These are phyloP conservation scores for Peromyscus leucopus DNA, from an alignment of 2,113 vertebrate species.

Conservation along the genomic window DNA sequence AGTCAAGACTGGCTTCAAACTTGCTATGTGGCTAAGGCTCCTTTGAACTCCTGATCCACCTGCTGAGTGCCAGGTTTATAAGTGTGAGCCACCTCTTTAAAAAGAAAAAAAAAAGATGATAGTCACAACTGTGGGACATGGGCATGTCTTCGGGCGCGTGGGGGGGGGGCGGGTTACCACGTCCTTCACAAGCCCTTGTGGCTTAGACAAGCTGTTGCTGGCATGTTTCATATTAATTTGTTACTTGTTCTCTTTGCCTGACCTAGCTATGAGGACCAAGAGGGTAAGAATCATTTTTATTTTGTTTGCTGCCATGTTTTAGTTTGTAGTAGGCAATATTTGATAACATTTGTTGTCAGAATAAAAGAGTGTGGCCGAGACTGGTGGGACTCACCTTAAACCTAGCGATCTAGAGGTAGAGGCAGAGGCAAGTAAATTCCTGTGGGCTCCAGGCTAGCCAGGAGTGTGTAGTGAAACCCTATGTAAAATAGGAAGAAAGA, in stretches of 20 bases:
- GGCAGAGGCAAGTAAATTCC: neutral
- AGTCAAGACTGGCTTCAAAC: neutral
- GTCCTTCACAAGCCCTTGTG: neutral
- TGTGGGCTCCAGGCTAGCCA: neutral
- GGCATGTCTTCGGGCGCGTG: neutral
- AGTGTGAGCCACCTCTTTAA: neutral
- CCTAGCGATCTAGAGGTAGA: neutral
- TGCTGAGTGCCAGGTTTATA: neutral
- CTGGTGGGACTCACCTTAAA: neutral
- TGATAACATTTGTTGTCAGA: neutral
- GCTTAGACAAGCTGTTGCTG: fast-evolving
- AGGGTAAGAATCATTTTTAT: neutral
- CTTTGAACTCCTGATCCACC: neutral
- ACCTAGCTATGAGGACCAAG: neutral
- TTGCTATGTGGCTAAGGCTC: neutral
- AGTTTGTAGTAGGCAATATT: neutral
- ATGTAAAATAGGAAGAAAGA: neutral
- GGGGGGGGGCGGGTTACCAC: neutral
- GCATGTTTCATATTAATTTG: neutral
- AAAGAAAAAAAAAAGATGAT: slow-evolving; percentile 4
- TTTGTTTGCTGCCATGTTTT: neutral
- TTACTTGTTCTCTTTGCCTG: slow-evolving; percentile 48
- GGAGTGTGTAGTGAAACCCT: neutral
- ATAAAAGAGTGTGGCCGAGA: neutral
- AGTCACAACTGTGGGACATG: neutral